Conservation (phyloP, 23 tunicate genomes). For the Trididemnum clinides region DNA sequence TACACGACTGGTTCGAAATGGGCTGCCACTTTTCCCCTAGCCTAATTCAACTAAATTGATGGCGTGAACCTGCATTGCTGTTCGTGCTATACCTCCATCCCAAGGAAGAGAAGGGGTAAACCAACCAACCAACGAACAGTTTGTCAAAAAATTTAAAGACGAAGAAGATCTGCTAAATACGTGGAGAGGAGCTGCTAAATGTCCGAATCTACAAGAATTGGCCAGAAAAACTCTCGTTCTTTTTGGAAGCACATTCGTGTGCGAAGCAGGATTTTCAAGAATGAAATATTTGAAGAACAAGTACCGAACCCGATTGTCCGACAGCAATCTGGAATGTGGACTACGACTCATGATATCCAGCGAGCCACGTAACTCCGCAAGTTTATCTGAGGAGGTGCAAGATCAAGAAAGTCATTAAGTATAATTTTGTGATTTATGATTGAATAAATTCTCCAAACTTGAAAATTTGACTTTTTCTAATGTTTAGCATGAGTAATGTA, state of each 20-base stretch:
- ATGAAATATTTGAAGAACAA: conserved; percentile 35
- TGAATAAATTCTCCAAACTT: conserved; percentile 12
- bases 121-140: too few relatives aligned
- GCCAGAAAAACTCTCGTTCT: conserved; percentile 49
- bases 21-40: too few relatives aligned
- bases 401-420: conserved; percentile 40
- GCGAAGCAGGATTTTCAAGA: conserved; percentile 46
- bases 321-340: conserved; percentile 40
- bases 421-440: conserved; percentile 13
- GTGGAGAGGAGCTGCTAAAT: conserved; percentile 23
- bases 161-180: conserved; percentile 42
- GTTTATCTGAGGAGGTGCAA: conserved; percentile 28
- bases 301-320: conserved; percentile 38
- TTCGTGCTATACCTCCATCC: too few relatives aligned
- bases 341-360: conserved; percentile 42
- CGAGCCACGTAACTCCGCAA: conserved; percentile 30
- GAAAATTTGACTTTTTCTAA: conserved; percentile 13
- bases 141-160: conserved; percentile 49
- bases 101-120: too few relatives aligned
- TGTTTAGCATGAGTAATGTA: background rate
- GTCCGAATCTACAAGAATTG: conserved; percentile 26
- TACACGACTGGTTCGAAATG: too few relatives aligned
- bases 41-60: too few relatives aligned
- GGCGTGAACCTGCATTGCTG: too few relatives aligned
- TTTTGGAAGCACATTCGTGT: conserved; percentile 52